These are phyloP conservation scores for Leptobrachium leishanense DNA, from an alignment of 2,113 vertebrate species.

Conservation along the genomic window DNA sequence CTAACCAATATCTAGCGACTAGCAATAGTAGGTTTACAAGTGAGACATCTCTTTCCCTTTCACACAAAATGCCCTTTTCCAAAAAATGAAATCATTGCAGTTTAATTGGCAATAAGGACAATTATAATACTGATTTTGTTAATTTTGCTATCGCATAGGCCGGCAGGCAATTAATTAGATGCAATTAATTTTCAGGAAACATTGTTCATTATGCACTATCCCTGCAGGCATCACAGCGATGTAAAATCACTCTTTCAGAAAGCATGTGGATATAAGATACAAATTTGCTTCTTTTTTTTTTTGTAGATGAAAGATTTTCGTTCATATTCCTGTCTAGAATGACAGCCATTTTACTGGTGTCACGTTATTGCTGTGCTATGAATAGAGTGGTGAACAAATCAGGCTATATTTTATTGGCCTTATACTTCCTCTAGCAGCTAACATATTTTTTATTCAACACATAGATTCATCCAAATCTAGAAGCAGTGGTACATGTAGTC, in stretches of 20 bases:
- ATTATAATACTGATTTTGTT: slow-evolving; percentile 17
- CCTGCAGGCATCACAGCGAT: slow-evolving; percentile 19
- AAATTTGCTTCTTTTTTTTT: not conserved
- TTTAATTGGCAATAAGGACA: slow-evolving; percentile 30
- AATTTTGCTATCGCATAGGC: slow-evolving; percentile 14
- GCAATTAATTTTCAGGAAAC: slow-evolving; percentile 40
- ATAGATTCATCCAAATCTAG: too few relatives aligned
- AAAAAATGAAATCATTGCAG: slow-evolving; percentile 13
- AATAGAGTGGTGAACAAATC: too few relatives aligned
- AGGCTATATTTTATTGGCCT: too few relatives aligned
- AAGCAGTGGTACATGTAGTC: too few relatives aligned
- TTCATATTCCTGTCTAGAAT: slow-evolving; percentile 9
- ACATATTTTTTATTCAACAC: too few relatives aligned
- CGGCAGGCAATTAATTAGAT: slow-evolving; percentile 26
- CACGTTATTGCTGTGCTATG: too few relatives aligned
- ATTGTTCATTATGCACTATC: slow-evolving; percentile 28
- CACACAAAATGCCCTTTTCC: not conserved
- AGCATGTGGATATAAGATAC: not conserved
- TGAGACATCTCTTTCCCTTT: not conserved
- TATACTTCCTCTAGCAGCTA: too few relatives aligned
- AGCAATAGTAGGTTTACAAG: too few relatives aligned
- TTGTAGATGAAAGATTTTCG: slow-evolving; percentile 8
- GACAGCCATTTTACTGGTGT: slow-evolving; percentile 18
- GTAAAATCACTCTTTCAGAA: slow-evolving; percentile 15
- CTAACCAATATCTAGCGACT: too few relatives aligned